These are phyloP conservation scores for Halcyon badia DNA, from an alignment of 2,797 vertebrate species.

Conservation along the genomic window DNA sequence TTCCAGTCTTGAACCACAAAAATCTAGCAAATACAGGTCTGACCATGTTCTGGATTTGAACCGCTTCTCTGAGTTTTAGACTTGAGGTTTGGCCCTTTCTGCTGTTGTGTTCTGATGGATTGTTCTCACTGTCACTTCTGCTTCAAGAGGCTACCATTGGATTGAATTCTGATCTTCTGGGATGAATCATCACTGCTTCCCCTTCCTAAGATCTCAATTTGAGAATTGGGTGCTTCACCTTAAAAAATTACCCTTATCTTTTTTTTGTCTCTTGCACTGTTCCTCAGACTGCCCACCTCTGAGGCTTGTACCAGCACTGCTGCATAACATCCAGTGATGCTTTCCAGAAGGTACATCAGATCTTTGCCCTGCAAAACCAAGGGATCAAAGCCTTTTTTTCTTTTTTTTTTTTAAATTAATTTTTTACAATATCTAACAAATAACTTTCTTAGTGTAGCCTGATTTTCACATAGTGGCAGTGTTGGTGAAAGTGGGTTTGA, in stretches of 20 bases:
- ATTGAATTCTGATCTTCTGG: background rate
- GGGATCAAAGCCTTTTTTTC: background rate
- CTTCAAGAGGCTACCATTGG: background rate
- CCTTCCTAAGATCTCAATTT: background rate
- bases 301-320: background rate
- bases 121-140: fast-evolving
- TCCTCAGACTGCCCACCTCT: fast-evolving
- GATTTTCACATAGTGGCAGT: background rate
- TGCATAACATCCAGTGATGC: fast-evolving
- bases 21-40: background rate
- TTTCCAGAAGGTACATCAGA: background rate
- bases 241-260: background rate
- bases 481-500: background rate
- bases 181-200: background rate
- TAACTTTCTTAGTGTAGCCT: background rate
- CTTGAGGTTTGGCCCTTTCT: background rate
- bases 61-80: background rate
- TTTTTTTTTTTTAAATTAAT: background rate
- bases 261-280: background rate
- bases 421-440: background rate
- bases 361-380: background rate
- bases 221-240: background rate
- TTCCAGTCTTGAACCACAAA: background rate
- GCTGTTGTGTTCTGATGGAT: background rate
- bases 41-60: background rate